phyloP scores from a whole-genome alignment of 2,797 vertebrate species.

The Liasis olivaceus region DNA sequence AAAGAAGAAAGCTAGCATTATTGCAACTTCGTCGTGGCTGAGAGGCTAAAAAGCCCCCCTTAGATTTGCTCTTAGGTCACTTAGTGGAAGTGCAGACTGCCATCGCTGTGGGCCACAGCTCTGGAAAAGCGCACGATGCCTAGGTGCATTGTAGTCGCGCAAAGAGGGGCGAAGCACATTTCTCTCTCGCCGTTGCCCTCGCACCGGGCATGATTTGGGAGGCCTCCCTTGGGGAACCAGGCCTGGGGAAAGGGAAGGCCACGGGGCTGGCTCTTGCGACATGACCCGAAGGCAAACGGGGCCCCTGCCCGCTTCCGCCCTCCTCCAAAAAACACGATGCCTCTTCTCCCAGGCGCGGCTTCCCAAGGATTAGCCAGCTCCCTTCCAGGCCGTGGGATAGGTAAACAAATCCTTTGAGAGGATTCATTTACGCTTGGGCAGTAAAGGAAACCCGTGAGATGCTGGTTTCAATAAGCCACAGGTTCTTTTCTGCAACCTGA shows the following conservation, averaged over 20 bases:
- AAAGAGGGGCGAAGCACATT: too few relatives aligned
- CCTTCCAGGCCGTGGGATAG: not conserved
- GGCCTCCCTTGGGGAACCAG: too few relatives aligned
- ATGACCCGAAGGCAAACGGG: too few relatives aligned
- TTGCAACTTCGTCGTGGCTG: not conserved
- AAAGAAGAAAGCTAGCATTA: not conserved
- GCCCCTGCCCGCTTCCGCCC: not conserved
- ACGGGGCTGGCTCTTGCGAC: too few relatives aligned
- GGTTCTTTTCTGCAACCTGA: not conserved
- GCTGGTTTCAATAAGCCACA: not conserved
- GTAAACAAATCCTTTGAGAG: not conserved
- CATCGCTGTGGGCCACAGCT: not conserved
- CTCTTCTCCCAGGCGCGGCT: not conserved
- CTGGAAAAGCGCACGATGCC: too few relatives aligned
- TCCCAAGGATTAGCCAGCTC: not conserved
- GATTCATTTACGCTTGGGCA: not conserved
- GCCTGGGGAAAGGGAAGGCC: too few relatives aligned
- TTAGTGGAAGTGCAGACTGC: not conserved
- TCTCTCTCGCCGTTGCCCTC: too few relatives aligned
- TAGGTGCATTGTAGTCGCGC: too few relatives aligned
- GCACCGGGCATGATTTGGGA: too few relatives aligned
- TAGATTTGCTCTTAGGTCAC: not conserved
- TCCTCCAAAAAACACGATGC: too few relatives aligned
- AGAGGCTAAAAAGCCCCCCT: not conserved
- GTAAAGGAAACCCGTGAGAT: conserved; percentile 5